These are phyloP conservation scores for Exephanes ischioxanthus DNA, from an alignment of 2,888 invertebrate species.

Conservation along the genomic window DNA sequence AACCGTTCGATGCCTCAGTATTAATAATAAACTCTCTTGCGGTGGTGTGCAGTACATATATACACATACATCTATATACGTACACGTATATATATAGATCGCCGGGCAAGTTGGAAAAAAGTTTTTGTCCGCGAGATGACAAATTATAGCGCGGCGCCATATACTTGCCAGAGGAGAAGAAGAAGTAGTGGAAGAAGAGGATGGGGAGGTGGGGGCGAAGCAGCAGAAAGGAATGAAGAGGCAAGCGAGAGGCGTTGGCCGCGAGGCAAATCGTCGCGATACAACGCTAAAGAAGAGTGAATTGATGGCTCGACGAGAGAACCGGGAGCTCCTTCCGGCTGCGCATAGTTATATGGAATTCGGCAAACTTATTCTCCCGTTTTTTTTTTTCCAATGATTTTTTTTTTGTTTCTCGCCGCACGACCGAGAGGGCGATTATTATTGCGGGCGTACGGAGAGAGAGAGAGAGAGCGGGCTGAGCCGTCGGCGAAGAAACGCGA, in stretches of 20 bases:
- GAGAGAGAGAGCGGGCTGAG: not conserved
- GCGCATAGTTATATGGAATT: constrained; percentile 56
- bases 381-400: not conserved
- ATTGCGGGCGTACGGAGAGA: constrained; percentile 31
- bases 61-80: not conserved
- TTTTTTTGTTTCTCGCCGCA: constrained; percentile 30
- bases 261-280: constrained; percentile 65
- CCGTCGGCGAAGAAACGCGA: not conserved
- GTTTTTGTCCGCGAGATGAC: constrained; percentile 67
- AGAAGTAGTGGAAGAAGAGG: constrained; percentile 25
- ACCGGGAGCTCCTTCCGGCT: not conserved
- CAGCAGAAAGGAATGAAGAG: constrained; percentile 49
- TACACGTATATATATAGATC: not conserved
- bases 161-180: constrained; percentile 49
- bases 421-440: constrained; percentile 49
- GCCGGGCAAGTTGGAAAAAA: constrained; percentile 59
- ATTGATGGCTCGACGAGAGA: constrained; percentile 60
- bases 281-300: constrained; percentile 56
- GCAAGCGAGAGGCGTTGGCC: constrained; percentile 62
- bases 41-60: constrained; percentile 29
- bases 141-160: constrained; percentile 63
- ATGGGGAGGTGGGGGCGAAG: constrained; percentile 8
- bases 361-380: constrained; percentile 57
- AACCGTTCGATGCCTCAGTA: constrained; percentile 64
- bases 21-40: constrained; percentile 62